Percentiles rank a stretch among this genome's conserved stretches.
These are phyloP conservation scores for Caenorhabditis macrosperma DNA, from an alignment of 2,888 invertebrate genomes.

Conservation along the genomic window DNA sequence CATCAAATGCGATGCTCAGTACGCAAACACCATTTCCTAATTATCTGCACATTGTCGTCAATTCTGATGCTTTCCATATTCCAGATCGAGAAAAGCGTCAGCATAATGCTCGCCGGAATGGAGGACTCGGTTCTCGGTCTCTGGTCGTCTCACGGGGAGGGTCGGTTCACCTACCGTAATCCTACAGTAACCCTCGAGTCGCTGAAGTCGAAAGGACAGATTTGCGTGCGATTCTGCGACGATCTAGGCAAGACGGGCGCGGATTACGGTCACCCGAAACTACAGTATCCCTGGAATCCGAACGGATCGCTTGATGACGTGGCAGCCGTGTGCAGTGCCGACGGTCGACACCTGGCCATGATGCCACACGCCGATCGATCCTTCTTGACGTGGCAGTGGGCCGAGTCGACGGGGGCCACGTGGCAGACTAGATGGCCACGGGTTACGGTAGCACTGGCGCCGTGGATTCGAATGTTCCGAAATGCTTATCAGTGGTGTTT, in stretches of 20 bases:
- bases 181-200: constrained; percentile 77
- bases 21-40: not conserved
- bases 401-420: constrained; percentile 83
- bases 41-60: no score
- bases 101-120: constrained; percentile 93
- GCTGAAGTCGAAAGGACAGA: constrained; percentile 83
- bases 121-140: constrained; percentile 91
- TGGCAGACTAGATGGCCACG: constrained; percentile 23
- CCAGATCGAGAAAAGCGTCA: constrained; percentile 47
- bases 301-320: constrained; percentile 89
- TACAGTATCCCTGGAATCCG: constrained; percentile 92
- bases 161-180: constrained; percentile 84
- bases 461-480: constrained; percentile 93
- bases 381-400: constrained; percentile 92
- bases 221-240: constrained; percentile 90
- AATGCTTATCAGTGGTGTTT: constrained; percentile 85
- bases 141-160: constrained; percentile 98
- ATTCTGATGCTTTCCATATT: not conserved
- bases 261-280: constrained; percentile 9
- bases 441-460: constrained; percentile 83
- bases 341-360: constrained; percentile 95
- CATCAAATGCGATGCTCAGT: not conserved
- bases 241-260: constrained; percentile 86
- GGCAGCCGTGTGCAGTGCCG: constrained; percentile 90
- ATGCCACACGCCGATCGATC: constrained; percentile 96